These are phyloP conservation scores for Tricholauxania praeusta DNA, from an alignment of 2,888 invertebrate species.

Conservation along the genomic window DNA sequence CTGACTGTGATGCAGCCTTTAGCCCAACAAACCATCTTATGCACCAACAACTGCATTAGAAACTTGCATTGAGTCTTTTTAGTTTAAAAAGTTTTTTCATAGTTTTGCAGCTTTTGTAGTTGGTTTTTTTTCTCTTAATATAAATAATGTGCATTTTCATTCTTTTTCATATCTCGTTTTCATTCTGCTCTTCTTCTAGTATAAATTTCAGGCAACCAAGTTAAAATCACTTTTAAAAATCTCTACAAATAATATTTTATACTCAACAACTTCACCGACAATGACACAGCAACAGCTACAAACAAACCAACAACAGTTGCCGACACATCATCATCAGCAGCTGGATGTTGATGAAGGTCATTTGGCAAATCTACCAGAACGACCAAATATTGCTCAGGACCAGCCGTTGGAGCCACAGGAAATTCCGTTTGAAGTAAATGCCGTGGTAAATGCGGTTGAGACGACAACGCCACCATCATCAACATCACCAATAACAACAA, in stretches of 20 bases:
- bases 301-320: not conserved
- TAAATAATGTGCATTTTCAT: too few species aligned
- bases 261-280: slow-evolving; percentile 32
- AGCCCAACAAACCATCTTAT: too few species aligned
- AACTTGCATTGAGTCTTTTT: too few species aligned
- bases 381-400: too few species aligned
- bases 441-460: slow-evolving; percentile 56
- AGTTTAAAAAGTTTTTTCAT: not conserved
- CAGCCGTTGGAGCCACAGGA: slow-evolving; percentile 21
- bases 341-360: not conserved
- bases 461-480: not conserved
- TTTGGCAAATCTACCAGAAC: too few species aligned
- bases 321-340: not conserved
- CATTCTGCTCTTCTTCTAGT: slow-evolving; percentile 48
- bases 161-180: not conserved
- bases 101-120: not conserved
- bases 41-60: too few species aligned
- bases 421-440: slow-evolving; percentile 60
- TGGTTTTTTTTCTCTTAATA: not conserved
- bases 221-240: slow-evolving; percentile 64
- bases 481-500: not conserved
- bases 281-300: slow-evolving; percentile 18
- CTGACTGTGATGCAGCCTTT: too few species aligned
- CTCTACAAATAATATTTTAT: slow-evolving; percentile 55
- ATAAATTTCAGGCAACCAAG: slow-evolving; percentile 65